Evolutionary conservation across 2,797 vertebrate genomes (phyloP).

Genomic region (Chloroceryle inda): DNA sequence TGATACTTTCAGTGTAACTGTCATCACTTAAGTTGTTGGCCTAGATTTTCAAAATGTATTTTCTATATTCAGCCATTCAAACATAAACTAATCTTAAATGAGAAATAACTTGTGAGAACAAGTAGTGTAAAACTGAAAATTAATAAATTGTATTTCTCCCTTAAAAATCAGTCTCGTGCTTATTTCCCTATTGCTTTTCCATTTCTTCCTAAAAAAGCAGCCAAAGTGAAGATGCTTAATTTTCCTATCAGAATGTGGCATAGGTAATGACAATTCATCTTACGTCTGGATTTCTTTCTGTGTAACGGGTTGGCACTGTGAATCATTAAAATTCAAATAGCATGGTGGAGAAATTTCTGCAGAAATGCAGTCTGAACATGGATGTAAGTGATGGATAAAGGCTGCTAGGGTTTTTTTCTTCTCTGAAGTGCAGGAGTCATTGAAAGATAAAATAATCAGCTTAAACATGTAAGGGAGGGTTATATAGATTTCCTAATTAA

Average conservation of each 20-base stretch:
- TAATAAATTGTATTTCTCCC: background rate
- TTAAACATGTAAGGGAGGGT: constrained; percentile 1
- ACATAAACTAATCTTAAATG: background rate
- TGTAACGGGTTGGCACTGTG: background rate
- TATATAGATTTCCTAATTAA: constrained; percentile 65
- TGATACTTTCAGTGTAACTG: background rate
- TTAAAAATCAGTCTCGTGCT: background rate
- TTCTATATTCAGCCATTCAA: background rate
- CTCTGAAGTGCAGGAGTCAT: background rate
- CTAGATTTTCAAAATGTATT: background rate
- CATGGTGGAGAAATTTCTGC: constrained; percentile 4
- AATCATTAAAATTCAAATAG: constrained; percentile 28
- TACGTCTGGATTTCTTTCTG: background rate
- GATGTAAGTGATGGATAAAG: background rate
- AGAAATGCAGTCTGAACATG: background rate
- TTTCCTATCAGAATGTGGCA: background rate
- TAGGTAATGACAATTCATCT: background rate
- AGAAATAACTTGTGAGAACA: background rate
- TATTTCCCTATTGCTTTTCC: background rate
- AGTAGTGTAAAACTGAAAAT: background rate
- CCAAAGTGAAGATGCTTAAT: background rate
- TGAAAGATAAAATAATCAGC: constrained; percentile 48
- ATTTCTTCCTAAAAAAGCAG: background rate
- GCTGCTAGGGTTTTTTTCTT: background rate
- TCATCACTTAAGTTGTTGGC: background rate